A percentile compares a stretch with the other conserved stretches of the same genome.
Conservation (phyloP, 2,888 invertebrate genomes). For the Hydriomena furcata region DNA sequence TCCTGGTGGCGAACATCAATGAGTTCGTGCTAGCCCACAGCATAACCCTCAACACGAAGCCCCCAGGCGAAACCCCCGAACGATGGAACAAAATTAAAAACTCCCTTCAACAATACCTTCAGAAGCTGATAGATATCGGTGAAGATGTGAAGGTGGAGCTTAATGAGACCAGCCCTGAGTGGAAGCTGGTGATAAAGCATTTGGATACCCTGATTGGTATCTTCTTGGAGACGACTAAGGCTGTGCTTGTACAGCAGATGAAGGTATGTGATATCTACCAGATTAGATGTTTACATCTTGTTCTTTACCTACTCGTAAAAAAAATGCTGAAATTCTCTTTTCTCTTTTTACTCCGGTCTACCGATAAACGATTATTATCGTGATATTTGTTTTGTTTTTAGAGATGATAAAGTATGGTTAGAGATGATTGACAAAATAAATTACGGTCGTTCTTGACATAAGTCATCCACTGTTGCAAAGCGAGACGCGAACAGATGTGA, state of each 20-base stretch:
- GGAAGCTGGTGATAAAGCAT: slow-evolving; percentile 67
- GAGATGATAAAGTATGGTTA: too few species aligned
- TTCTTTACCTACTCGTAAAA: too few species aligned
- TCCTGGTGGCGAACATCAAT: slow-evolving; percentile 81
- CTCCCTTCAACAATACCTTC: slow-evolving; percentile 71
- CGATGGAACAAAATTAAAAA: slow-evolving; percentile 78
- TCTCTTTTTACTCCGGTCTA: too few species aligned
- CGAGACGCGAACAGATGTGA: too few species aligned
- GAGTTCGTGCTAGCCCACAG: slow-evolving; percentile 83
- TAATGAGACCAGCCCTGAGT: slow-evolving; percentile 70
- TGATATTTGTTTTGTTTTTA: too few species aligned
- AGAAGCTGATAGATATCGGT: slow-evolving; percentile 74
- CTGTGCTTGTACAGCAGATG: slow-evolving; percentile 82
- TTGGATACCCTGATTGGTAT: slow-evolving; percentile 79
- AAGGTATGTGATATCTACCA: slow-evolving; percentile 63
- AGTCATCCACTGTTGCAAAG: too few species aligned
- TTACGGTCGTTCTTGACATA: too few species aligned
- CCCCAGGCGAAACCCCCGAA: slow-evolving; percentile 76
- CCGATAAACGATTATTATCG: too few species aligned
- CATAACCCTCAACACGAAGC: slow-evolving; percentile 75
- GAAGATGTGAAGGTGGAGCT: slow-evolving; percentile 78
- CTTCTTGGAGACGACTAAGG: slow-evolving; percentile 83
- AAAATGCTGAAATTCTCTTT: too few species aligned
- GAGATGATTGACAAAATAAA: too few species aligned
- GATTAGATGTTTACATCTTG: too few species aligned